Base-by-base conservation (phyloP, 2,888 invertebrate genomes). In the Bruchidius siliquastri region DNA sequence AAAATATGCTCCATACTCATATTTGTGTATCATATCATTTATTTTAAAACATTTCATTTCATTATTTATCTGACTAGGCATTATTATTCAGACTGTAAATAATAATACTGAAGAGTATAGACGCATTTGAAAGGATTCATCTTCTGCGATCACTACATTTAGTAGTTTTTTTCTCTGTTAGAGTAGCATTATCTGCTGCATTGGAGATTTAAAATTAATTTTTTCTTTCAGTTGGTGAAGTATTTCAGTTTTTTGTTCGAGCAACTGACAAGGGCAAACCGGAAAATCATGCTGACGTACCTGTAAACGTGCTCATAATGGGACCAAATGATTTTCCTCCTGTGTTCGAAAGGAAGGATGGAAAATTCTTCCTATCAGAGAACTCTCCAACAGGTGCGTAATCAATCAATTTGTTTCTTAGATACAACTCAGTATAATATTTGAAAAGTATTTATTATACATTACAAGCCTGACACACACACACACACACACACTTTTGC, bases 201-300 rank as follows among this genome's bases (percentile, higher is more conserved):
- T 4, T 26, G 26, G 8, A 26, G 26, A 26, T 26, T 26, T 26
- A 8, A 4, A 26, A 4, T 26, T 26, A 26, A 49, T 49, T 72
- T 76, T 72, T 68, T 70, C 71, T 88, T 88, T 70, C 82, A 93
- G 94, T 91, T 84, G 93, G 93, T 75, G 91, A 93, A 85, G 89
- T 92, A 72, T 92, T 96, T 85, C 95, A 95, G 87, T 94, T 97
- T 85, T 96, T 97, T 87, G 93, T 98, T 72, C 91, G 95, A 75
- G 98, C 96, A 20, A 91, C 91, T 72, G 97, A 98, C 88, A 90
- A 90, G 81, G 96, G 96, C 0, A 88, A 89, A 20, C 90, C 90
- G 74, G 91, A 93, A 69, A 92, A 93, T 78, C 93, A 95, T 85
- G 90, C 91, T 67, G 94, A 96, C 84, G 94, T 96, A 73, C 93